These are phyloP conservation scores for Bursaphelenchus okinawaensis DNA, from an alignment of 2,888 invertebrate genomes.

Conservation along the genomic window DNA sequence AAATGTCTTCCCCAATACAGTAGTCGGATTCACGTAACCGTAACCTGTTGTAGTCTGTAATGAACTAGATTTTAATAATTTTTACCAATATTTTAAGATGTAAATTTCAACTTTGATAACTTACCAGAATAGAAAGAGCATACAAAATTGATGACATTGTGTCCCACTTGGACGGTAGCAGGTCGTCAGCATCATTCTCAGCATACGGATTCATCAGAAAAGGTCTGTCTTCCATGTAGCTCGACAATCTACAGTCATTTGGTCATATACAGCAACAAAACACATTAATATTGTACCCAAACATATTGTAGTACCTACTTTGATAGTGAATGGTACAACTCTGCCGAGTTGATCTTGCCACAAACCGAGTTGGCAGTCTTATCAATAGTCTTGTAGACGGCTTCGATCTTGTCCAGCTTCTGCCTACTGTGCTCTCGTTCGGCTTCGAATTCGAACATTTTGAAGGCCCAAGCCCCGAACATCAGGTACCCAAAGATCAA, in stretches of 20 bases:
- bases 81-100: slow-evolving; percentile 13
- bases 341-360: neutral
- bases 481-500: slow-evolving; percentile 48
- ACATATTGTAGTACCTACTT: slow-evolving; percentile 10
- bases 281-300: too few species aligned
- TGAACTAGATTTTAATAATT: neutral
- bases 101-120: slow-evolving; percentile 13
- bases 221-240: slow-evolving; percentile 40
- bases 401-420: slow-evolving; percentile 38
- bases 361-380: slow-evolving; percentile 14
- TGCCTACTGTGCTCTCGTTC: slow-evolving; percentile 38
- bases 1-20: slow-evolving; percentile 45
- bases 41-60: slow-evolving; percentile 54
- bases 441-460: slow-evolving; percentile 40
- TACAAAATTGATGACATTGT: slow-evolving; percentile 49
- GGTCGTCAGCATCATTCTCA: slow-evolving; percentile 31
- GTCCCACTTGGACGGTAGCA: slow-evolving; percentile 50
- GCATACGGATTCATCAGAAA: slow-evolving; percentile 33
- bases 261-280: too few species aligned
- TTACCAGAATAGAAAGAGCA: slow-evolving; percentile 55
- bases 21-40: slow-evolving; percentile 48
- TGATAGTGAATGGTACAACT: slow-evolving; percentile 19
- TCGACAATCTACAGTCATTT: slow-evolving; percentile 30
- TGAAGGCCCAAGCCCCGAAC: slow-evolving; percentile 46
- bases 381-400: slow-evolving; percentile 26